Base-by-base conservation (phyloP, 2,888 invertebrate genomes). In the Caenorhabditis plicata region DNA sequence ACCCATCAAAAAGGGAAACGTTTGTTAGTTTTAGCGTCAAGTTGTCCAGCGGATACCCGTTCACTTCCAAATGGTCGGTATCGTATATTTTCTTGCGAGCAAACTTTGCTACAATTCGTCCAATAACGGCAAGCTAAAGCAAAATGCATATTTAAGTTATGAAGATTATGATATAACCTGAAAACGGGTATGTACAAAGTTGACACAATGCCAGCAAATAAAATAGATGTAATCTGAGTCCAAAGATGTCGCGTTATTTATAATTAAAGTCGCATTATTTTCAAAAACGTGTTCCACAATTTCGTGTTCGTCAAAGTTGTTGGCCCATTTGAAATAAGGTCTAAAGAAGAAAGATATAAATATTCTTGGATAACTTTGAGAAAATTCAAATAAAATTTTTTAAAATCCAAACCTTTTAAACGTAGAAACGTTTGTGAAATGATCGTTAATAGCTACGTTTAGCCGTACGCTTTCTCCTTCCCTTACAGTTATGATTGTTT, bases 181-280 rank as follows among this genome's bases (percentile, higher is more conserved):
- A 17, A 61, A 38, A 20, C 35, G 45, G 3, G 45, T 39, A 1
- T 41, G 43, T 17, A 54, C 22, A 33, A 35, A 61, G 31, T 62
- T 36, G 2, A 44, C 47, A 47, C 77, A 77, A 29, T 71, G 71
- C 66, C 71, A 74, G 52, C 77, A 77, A 13, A 48, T 43, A 33
- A 74, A 64, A 13, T 51, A 62, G 44, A 77, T 63, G 13, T 56
- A 31, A 2, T 77, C 77, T 15, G 75, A 47, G 40, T 74, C 73
- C n/a, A 54, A 44, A 19, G 57, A 32, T 13, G 56, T 46, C 19
- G 71, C 47, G 20, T 56, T 52, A 20, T 45, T 32, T 19, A 74
- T 57, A n/a, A 50, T 35, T 26, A 75, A 33, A 17, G 39, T 47
- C 23, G 69, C 45, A 20, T 33, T 36, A 1, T 33, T 20, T 9